A percentile compares a stretch with the other conserved stretches of the same genome.
phyloP scores from a whole-genome alignment of 2,888 invertebrate genomes.

The Mythimna pallens region DNA sequence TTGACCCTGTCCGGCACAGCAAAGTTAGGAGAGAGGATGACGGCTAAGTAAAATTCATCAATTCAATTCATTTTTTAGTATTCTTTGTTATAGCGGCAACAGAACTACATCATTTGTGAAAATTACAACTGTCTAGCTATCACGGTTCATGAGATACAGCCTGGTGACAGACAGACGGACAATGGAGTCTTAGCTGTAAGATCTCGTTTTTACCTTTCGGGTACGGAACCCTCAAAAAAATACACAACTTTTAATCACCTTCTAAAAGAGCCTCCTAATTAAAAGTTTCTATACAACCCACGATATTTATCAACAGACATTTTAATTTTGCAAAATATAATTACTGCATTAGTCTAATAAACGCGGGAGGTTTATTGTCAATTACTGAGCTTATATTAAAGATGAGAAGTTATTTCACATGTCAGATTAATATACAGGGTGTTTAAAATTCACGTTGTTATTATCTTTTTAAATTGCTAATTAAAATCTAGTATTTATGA shows the following conservation, averaged over 20 bases:
- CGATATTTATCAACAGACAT: slow-evolving; percentile 40
- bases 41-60: too few species aligned
- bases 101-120: too few species aligned
- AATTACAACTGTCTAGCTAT: too few species aligned
- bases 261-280: slow-evolving; percentile 57
- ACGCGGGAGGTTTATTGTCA: background rate
- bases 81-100: too few species aligned
- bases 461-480: slow-evolving; percentile 26
- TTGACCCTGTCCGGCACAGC: too few species aligned
- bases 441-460: slow-evolving; percentile 3
- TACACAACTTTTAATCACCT: slow-evolving; percentile 49
- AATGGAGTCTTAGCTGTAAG: background rate
- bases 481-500: slow-evolving; percentile 48
- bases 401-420: slow-evolving; percentile 13
- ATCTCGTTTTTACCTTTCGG: background rate
- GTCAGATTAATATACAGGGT: slow-evolving; percentile 7
- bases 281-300: slow-evolving; percentile 51
- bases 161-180: background rate
- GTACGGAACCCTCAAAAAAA: background rate
- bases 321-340: slow-evolving; percentile 49
- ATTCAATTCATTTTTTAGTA: too few species aligned
- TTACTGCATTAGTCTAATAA: slow-evolving; percentile 22
- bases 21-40: too few species aligned
- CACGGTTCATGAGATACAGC: too few species aligned
- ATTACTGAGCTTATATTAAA: slow-evolving; percentile 13